phyloP scores from a whole-genome alignment of 2,888 invertebrate genomes.

The Scaptomyza polygonia region DNA sequence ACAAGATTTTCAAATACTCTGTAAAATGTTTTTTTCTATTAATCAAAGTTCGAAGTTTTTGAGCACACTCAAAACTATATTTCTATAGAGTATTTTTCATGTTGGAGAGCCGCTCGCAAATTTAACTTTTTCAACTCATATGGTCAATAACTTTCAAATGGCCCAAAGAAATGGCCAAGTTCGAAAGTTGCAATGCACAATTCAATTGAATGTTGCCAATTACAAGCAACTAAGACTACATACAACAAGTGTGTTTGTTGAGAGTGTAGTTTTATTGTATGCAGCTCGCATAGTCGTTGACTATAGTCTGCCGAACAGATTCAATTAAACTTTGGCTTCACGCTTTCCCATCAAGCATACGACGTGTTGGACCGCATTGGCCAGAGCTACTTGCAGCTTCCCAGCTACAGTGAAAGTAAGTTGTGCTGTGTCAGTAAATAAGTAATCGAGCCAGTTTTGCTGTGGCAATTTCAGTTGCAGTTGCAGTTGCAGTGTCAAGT shows the following conservation, averaged over 20 bases:
- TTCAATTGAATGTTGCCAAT: conserved; percentile 69
- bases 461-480: conserved; percentile 30
- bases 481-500: conserved; percentile 62
- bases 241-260: conserved; percentile 19
- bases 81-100: not conserved
- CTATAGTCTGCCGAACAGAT: conserved; percentile 47
- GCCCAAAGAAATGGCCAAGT: conserved; percentile 63
- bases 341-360: conserved; percentile 71
- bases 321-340: conserved; percentile 78
- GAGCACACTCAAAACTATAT: not conserved
- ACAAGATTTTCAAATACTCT: conserved; percentile 23
- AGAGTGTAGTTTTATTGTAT: conserved; percentile 11
- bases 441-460: conserved; percentile 42
- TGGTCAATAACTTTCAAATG: conserved; percentile 73
- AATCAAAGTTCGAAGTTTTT: not conserved
- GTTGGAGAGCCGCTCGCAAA: not conserved
- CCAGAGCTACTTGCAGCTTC: not conserved
- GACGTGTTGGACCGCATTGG: conserved; percentile 44
- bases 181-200: conserved; percentile 65
- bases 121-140: not conserved
- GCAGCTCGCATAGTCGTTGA: conserved; percentile 5
- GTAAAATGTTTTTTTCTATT: not conserved
- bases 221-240: conserved; percentile 16
- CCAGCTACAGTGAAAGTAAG: conserved; percentile 61
- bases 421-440: conserved; percentile 20